These are phyloP conservation scores for Ctenopoma multispine DNA, from an alignment of 2,797 vertebrate genomes.

Conservation along the genomic window DNA sequence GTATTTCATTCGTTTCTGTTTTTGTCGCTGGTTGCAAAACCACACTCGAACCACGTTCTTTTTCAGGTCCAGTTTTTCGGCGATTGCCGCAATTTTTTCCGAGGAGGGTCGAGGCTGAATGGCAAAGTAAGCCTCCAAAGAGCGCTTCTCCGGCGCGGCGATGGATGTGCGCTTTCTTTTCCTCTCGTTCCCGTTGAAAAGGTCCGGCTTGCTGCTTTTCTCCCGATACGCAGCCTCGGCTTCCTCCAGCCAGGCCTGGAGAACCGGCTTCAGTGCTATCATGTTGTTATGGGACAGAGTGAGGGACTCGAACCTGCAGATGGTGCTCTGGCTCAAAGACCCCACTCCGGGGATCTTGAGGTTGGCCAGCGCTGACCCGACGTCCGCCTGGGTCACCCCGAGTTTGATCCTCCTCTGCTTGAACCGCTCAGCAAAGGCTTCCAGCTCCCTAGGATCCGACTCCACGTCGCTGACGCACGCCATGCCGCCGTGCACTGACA, in stretches of 20 bases:
- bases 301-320: slow-evolving; percentile 96
- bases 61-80: slow-evolving; percentile 94
- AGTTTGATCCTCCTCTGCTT: slow-evolving; percentile 93
- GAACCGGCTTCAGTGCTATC: slow-evolving; percentile 94
- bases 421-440: slow-evolving; percentile 95
- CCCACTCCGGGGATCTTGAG: slow-evolving; percentile 96
- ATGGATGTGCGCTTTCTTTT: slow-evolving; percentile 95
- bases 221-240: slow-evolving; percentile 91
- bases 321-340: slow-evolving; percentile 96
- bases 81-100: slow-evolving; percentile 94
- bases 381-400: slow-evolving; percentile 94
- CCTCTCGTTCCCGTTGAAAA: slow-evolving; percentile 87
- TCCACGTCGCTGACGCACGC: slow-evolving; percentile 88
- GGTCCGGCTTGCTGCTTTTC: slow-evolving; percentile 88
- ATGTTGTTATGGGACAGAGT: slow-evolving; percentile 98
- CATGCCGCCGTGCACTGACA: slow-evolving; percentile 86
- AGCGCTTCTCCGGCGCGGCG: slow-evolving; percentile 94
- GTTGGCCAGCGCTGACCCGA: slow-evolving; percentile 90
- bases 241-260: slow-evolving; percentile 95
- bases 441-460: slow-evolving; percentile 93
- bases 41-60: slow-evolving; percentile 96
- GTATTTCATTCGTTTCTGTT: slow-evolving; percentile 97
- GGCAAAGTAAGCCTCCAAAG: slow-evolving; percentile 94
- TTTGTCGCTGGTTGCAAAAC: slow-evolving; percentile 96
- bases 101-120: slow-evolving; percentile 94